These are phyloP conservation scores for Cettia cetti DNA, from an alignment of 2,113 vertebrate species.

Conservation along the genomic window DNA sequence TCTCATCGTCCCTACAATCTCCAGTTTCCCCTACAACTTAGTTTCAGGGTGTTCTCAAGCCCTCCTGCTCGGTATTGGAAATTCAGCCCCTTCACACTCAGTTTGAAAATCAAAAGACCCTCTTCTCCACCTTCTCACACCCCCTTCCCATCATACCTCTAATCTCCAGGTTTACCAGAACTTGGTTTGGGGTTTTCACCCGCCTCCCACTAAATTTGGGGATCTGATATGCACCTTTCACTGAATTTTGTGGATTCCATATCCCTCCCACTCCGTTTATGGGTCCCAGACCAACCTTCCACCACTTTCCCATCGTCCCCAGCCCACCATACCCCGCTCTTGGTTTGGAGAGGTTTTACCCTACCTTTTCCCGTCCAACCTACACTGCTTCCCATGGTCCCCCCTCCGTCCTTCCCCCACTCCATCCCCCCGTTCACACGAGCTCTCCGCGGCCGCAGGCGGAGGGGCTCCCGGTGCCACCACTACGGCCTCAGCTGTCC, in stretches of 20 bases:
- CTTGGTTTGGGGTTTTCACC: neutral
- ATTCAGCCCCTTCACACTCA: neutral
- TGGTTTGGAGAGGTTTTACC: neutral
- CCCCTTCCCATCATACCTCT: neutral
- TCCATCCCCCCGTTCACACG: no score
- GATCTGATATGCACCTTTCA: neutral
- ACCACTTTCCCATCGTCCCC: neutral
- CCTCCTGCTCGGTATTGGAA: neutral
- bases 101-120: neutral
- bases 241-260: neutral
- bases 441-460: no score
- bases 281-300: neutral
- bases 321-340: neutral
- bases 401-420: neutral
- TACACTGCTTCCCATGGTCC: neutral
- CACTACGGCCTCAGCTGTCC: neutral
- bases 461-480: neutral
- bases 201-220: neutral
- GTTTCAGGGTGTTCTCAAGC: neutral
- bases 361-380: neutral
- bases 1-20: neutral
- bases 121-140: neutral
- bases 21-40: no score
- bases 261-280: neutral
- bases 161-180: neutral